Percentiles rank a stretch among this genome's conserved stretches.
Evolutionary conservation across 2,888 invertebrate species (phyloP).

Genomic region (Choreutis nemorana): DNA sequence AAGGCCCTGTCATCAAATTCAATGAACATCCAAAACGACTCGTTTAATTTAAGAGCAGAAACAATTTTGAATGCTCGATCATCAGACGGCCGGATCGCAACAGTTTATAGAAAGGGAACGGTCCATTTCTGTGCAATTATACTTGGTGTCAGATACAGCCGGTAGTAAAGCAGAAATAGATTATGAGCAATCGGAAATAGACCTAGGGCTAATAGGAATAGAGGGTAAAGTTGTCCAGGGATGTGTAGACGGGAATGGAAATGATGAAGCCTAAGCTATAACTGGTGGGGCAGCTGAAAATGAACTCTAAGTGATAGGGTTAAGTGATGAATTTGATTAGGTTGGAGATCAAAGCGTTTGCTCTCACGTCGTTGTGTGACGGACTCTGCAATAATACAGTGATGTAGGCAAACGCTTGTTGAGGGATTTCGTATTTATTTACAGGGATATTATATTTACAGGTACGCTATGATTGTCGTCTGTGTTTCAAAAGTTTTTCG

Average conservation of each 20-base stretch:
- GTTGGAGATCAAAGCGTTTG: constrained; percentile 42
- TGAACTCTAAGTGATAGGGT: constrained; percentile 19
- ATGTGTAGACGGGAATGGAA: constrained; percentile 18
- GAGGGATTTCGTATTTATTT: constrained; percentile 26
- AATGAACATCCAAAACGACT: too few relatives aligned
- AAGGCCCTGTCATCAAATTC: too few relatives aligned
- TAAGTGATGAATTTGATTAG: constrained; percentile 23
- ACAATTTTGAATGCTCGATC: too few relatives aligned
- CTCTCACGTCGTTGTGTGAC: constrained; percentile 37
- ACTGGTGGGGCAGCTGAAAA: constrained; percentile 20
- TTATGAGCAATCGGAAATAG: constrained; percentile 12
- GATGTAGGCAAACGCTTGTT: constrained; percentile 42
- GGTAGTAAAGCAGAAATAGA: constrained; percentile 14
- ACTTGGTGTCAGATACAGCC: constrained; percentile 50
- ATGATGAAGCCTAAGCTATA: constrained; percentile 26
- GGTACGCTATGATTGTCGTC: too few relatives aligned
- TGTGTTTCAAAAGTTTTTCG: too few relatives aligned
- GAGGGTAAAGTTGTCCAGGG: constrained; percentile 12
- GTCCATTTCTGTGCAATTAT: constrained; percentile 60
- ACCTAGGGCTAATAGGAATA: constrained; percentile 15
- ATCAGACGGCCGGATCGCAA: constrained; percentile 17
- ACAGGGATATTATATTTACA: too few relatives aligned
- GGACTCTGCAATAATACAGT: constrained; percentile 46
- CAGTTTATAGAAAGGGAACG: constrained; percentile 37
- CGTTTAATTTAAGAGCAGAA: too few relatives aligned